Base-by-base conservation (phyloP, 2,797 vertebrate species). In the Chelonia mydas region DNA sequence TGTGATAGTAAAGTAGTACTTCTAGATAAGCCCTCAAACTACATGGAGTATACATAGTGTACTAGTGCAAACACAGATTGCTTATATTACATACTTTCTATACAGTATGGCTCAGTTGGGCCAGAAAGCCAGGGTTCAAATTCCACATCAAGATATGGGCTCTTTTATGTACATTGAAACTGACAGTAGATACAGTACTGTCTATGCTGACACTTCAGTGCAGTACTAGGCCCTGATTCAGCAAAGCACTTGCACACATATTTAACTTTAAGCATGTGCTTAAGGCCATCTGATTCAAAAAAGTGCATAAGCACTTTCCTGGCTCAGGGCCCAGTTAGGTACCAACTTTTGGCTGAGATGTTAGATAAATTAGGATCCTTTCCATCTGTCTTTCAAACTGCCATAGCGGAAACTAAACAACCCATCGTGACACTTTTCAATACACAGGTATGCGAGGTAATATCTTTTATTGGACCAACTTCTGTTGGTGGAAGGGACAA, bases 231-330 rank as follows among this genome's bases (percentile, higher is more conserved):
- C 72, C 74, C 16, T 79, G 49, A 84, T 0, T 0, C 31, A 91
- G 41, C 74, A 84, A 81, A 87, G 4, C 7, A 17, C 0, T 12
- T 55, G n/a, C 6, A 53, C 57, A 65, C 5, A 41, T 47, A 61
- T 37, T 76, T 68, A 47, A 33, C 31, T 90, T 72, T 47, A 84
- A 76, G 45, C 17, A 65, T 59, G 79, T 86, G 8, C 50, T 89
- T 87, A 82, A 88, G 84, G 3, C 21, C 53, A 57, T 94, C n/a
- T 90, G 6, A 59, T 92, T 94, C 87, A 92, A 90, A 88, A 93
- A 92, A 86, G 51, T 51, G 45, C 1, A 37, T 49, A 86, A 92
- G 49, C 13, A 47, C 19, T 89, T 41, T 49, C 53, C 49, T 89
- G 72, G 79, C 84, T 83, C 87, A 89, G 81, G 19, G 3, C 54